These are phyloP conservation scores for Tadarida brasiliensis DNA, from an alignment of 2,797 vertebrate genomes.

Conservation along the genomic window DNA sequence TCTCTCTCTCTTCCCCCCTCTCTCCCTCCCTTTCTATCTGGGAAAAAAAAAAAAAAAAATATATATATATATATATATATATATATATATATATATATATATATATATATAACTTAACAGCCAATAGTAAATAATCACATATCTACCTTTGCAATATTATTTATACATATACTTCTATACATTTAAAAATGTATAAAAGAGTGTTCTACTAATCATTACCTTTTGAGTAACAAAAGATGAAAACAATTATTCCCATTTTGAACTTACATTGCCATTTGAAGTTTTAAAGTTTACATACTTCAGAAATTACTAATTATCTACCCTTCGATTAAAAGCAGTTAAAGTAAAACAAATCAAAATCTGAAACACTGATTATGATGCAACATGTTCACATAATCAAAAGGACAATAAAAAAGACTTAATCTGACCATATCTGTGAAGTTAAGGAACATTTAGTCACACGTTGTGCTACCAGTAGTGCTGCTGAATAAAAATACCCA, in stretches of 20 bases:
- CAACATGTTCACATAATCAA: background rate
- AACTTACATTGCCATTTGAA: background rate
- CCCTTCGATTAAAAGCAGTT: background rate
- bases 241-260: constrained; percentile 10
- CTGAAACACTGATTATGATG: background rate
- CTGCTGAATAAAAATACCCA: background rate
- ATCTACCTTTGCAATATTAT: background rate
- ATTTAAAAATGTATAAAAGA: background rate
- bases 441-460: background rate
- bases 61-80: no score
- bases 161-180: background rate
- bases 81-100: no score
- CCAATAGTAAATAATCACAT: background rate
- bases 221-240: background rate
- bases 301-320: background rate
- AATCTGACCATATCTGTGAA: background rate
- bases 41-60: no score
- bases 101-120: background rate
- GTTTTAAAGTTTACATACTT: background rate
- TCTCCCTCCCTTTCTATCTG: no score
- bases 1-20: no score
- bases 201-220: background rate
- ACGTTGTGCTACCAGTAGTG: background rate
- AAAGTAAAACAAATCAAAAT: background rate
- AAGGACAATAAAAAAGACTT: background rate